Evolutionary conservation across 2,113 vertebrate species (phyloP).

Genomic region (Lethenteron reissneri): DNA sequence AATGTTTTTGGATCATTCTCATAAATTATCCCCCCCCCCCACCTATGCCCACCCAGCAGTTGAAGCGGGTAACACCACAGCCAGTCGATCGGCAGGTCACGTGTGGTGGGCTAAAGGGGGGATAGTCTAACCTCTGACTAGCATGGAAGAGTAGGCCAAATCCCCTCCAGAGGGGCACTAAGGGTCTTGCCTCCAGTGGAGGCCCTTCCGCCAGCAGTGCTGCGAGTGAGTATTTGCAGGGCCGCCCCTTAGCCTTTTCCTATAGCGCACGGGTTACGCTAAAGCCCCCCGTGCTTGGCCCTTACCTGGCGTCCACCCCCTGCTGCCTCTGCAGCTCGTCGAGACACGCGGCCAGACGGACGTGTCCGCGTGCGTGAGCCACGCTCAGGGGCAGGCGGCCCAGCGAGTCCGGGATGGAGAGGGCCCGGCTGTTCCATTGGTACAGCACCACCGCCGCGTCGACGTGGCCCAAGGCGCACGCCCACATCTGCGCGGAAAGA

Average conservation of each 20-base stretch:
- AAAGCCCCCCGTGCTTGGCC: background rate
- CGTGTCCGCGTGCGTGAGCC: conserved; percentile 50
- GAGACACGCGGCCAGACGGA: conserved; percentile 36
- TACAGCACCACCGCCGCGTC: conserved; percentile 46
- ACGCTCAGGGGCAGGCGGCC: conserved; percentile 52
- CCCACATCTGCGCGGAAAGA: conserved; percentile 39
- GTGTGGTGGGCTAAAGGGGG: too few species aligned
- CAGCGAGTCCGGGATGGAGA: conserved; percentile 52
- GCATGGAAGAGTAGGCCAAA: too few species aligned
- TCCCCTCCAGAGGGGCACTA: too few species aligned
- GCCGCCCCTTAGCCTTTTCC: background rate
- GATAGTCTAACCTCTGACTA: too few species aligned
- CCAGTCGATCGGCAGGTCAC: too few species aligned
- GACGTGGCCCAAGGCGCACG: conserved; percentile 55
- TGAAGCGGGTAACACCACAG: too few species aligned
- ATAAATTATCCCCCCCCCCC: too few species aligned
- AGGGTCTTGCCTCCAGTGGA: background rate
- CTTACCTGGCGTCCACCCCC: conserved; percentile 5
- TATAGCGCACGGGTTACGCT: background rate
- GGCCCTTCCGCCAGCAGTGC: background rate
- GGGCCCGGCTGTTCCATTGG: conserved; percentile 37
- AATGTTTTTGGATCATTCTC: too few species aligned
- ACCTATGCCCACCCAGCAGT: too few species aligned
- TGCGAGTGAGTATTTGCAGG: background rate
- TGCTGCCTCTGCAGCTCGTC: conserved; percentile 42